Evolutionary conservation across 2,113 vertebrate genomes (phyloP).

Genomic region (Tursiops truncatus): DNA sequence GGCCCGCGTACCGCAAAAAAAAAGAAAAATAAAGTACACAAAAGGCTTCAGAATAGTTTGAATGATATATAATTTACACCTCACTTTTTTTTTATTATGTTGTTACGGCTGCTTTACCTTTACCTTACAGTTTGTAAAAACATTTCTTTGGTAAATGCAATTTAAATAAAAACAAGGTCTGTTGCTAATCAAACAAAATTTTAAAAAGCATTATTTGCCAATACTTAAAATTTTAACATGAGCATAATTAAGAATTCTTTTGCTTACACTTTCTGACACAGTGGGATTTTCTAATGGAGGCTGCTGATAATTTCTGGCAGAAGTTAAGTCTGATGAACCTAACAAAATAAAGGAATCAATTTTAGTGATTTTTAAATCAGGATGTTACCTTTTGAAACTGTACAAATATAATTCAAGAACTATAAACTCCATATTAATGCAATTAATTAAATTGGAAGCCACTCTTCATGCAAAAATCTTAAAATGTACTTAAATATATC

Average conservation of each 20-base stretch:
- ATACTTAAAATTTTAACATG: neutral
- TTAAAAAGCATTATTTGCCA: neutral
- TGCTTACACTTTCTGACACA: conserved; percentile 78
- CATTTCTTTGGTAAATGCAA: neutral
- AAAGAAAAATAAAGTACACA: neutral
- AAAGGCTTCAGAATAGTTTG: neutral
- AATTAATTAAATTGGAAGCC: neutral
- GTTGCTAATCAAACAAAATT: conserved; percentile 33
- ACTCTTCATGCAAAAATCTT: neutral
- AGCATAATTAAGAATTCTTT: conserved; percentile 13
- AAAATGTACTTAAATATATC: neutral
- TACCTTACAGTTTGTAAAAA: neutral
- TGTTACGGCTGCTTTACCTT: neutral
- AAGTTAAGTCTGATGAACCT: conserved; percentile 64
- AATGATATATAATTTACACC: neutral
- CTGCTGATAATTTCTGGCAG: conserved; percentile 17
- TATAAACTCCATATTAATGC: neutral
- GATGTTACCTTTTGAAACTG: neutral
- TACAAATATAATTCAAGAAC: conserved; percentile 32
- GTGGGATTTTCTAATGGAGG: conserved; percentile 4
- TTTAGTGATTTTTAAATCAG: conserved; percentile 44
- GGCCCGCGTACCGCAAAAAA: too few relatives aligned
- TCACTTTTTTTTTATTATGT: neutral
- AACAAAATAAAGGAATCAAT: conserved; percentile 52
- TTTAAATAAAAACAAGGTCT: conserved; percentile 24